These are phyloP conservation scores for Sarcophaga caerulescens DNA, from an alignment of 2,888 invertebrate species.

Conservation along the genomic window DNA sequence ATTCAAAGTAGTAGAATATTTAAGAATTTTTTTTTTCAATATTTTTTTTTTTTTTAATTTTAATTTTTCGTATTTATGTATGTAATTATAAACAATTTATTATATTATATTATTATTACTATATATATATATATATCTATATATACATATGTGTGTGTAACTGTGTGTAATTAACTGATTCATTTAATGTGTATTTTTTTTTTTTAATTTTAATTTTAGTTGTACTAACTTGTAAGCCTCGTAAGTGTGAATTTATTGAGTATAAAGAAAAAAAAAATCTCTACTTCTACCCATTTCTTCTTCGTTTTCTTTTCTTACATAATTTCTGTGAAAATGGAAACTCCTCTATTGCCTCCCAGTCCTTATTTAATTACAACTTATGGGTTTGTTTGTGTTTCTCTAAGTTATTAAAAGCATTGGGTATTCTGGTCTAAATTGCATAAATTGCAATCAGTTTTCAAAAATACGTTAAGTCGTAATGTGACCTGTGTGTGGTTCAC, in stretches of 20 bases:
- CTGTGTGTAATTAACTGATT: conserved; percentile 51
- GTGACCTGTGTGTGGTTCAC: too few species aligned
- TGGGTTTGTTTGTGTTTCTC: conserved; percentile 28
- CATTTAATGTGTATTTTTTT: conserved; percentile 54
- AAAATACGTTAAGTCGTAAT: too few species aligned
- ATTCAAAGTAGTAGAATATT: conserved; percentile 32
- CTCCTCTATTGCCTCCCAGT: too few species aligned
- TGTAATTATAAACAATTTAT: conserved; percentile 8
- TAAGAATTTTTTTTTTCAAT: conserved; percentile 51
- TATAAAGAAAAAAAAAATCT: not conserved
- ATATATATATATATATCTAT: conserved; percentile 11
- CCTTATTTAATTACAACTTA: not conserved
- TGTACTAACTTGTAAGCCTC: conserved; percentile 65
- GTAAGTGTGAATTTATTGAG: conserved; percentile 67
- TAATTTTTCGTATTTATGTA: conserved; percentile 50
- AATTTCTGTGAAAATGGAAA: too few species aligned
- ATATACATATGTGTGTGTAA: conserved; percentile 44
- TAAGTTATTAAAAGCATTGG: conserved; percentile 3
- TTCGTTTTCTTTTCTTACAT: not conserved
- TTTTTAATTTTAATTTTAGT: conserved; percentile 64
- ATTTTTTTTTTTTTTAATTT: conserved; percentile 20
- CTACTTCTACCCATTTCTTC: not conserved
- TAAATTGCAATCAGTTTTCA: too few species aligned
- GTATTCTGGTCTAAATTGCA: too few species aligned
- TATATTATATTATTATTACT: conserved; percentile 1